phyloP scores from a whole-genome alignment of 2,888 invertebrate genomes.

The Euzetes globulus region DNA sequence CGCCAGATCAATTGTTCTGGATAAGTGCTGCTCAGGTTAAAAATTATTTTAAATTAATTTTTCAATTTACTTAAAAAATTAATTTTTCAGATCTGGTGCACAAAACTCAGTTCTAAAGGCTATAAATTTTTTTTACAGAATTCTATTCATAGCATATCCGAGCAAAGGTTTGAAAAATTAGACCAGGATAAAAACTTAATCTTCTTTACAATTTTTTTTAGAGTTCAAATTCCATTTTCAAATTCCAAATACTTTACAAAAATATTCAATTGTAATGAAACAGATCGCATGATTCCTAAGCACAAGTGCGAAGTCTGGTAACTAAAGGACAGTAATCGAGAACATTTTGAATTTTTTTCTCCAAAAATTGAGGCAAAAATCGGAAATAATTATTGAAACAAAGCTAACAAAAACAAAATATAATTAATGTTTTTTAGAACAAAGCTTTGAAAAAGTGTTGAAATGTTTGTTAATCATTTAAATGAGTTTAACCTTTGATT shows the following conservation, averaged over 20 bases:
- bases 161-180: conserved; percentile 23
- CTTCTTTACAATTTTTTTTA: neutral
- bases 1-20: conserved; percentile 59
- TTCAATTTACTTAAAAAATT: no score
- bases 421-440: no score
- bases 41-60: neutral
- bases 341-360: no score
- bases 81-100: conserved; percentile 36
- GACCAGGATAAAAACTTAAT: neutral
- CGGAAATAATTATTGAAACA: no score
- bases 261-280: conserved; percentile 28
- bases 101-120: conserved; percentile 10
- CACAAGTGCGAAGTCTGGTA: neutral
- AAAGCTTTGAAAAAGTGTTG: no score
- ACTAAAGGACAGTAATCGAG: neutral
- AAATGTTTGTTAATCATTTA: no score
- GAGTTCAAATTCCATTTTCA: conserved; percentile 21
- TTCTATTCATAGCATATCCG: conserved; percentile 20
- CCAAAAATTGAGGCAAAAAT: no score
- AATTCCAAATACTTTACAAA: conserved; percentile 32
- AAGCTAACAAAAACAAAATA: no score
- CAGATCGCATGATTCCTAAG: neutral
- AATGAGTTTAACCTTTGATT: neutral
- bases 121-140: conserved; percentile 6
- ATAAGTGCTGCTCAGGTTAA: conserved; percentile 35